phyloP scores from a whole-genome alignment of 2,797 vertebrate species.

The Gobionotothen gibberifrons region DNA sequence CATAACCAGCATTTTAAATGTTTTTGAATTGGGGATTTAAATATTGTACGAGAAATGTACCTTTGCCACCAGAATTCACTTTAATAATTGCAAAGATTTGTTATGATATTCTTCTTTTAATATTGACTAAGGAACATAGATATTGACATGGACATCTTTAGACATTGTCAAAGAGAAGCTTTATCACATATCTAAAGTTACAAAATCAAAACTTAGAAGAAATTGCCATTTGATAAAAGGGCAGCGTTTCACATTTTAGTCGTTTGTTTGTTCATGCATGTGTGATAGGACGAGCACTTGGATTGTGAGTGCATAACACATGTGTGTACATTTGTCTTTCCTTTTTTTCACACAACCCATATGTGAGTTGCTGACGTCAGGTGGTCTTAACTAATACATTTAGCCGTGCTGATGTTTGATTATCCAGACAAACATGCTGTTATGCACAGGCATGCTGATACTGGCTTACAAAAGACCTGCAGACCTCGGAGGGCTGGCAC shows the following conservation, averaged over 20 bases:
- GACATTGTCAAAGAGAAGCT: background rate
- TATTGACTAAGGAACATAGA: background rate
- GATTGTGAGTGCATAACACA: background rate
- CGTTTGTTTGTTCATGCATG: background rate
- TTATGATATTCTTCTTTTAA: background rate
- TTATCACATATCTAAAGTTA: background rate
- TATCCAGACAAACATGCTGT: conserved; percentile 31
- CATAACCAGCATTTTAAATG: too few species aligned
- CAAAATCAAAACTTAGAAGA: background rate
- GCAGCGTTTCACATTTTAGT: background rate
- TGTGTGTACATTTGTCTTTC: background rate
- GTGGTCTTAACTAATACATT: conserved; percentile 18
- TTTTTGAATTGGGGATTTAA: background rate
- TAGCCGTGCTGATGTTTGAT: conserved; percentile 24
- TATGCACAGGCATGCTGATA: conserved; percentile 32
- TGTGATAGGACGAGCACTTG: background rate
- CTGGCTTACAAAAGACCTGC: conserved; percentile 43
- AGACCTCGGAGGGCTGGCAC: conserved; percentile 50
- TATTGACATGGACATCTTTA: background rate
- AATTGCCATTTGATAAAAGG: background rate
- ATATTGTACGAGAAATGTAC: background rate
- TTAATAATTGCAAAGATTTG: too few species aligned
- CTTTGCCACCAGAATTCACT: background rate
- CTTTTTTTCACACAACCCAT: background rate
- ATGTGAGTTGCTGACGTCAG: conserved; percentile 24